Conservation (phyloP, 2,888 invertebrate genomes). For the Netelia inedita region DNA sequence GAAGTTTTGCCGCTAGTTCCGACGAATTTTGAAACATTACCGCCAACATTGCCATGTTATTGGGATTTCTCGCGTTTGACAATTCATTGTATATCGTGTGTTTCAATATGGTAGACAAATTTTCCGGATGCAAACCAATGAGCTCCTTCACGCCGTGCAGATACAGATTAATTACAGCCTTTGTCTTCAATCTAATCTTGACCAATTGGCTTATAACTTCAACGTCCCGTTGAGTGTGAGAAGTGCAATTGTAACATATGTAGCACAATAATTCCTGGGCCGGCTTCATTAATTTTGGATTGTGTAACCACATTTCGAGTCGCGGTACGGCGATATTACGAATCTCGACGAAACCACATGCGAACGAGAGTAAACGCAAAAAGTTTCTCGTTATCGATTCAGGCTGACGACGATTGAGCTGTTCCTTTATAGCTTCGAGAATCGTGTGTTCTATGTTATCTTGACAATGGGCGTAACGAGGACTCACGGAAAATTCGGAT, state of each 20-base stretch:
- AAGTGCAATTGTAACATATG: conserved; percentile 95
- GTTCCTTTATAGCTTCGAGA: conserved; percentile 95
- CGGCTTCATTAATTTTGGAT: conserved; percentile 96
- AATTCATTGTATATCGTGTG: conserved; percentile 98
- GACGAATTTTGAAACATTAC: conserved; percentile 95
- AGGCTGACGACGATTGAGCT: conserved; percentile 92
- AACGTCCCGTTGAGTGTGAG: conserved; percentile 88
- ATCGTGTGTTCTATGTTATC: conserved; percentile 93
- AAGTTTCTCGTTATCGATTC: conserved; percentile 96
- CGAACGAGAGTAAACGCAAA: conserved; percentile 92
- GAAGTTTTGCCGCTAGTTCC: conserved; percentile 92
- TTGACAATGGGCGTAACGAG: conserved; percentile 88
- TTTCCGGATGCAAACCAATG: conserved; percentile 93
- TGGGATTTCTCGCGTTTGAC: conserved; percentile 96
- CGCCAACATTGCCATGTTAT: conserved; percentile 96
- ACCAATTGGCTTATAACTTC: conserved; percentile 94
- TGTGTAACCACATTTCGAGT: conserved; percentile 97
- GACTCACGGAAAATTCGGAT: conserved; percentile 85
- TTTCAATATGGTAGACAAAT: conserved; percentile 93
- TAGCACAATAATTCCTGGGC: conserved; percentile 97
- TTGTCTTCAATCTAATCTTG: conserved; percentile 96
- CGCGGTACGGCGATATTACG: conserved; percentile 92
- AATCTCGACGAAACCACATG: conserved; percentile 95
- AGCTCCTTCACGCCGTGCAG: conserved; percentile 96
- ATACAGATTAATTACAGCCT: conserved; percentile 95